These are phyloP conservation scores for Sipha maydis DNA, from an alignment of 2,888 invertebrate species.

Conservation along the genomic window DNA sequence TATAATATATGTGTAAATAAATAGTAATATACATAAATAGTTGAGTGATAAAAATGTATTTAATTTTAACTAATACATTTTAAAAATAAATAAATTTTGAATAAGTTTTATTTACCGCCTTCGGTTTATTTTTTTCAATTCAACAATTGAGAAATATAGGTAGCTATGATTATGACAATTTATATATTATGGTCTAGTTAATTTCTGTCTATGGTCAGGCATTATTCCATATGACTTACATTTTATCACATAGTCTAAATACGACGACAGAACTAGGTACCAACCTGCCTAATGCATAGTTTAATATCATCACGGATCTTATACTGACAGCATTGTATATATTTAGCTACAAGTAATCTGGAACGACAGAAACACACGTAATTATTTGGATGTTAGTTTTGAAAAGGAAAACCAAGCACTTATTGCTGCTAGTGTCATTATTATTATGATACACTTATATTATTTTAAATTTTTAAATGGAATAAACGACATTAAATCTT, in stretches of 20 bases:
- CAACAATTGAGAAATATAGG: too few species aligned
- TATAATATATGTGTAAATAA: too few species aligned
- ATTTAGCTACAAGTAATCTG: not conserved
- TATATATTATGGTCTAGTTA: constrained; percentile 52
- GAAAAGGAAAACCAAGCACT: constrained; percentile 5
- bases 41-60: too few species aligned
- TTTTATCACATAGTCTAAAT: constrained; percentile 49
- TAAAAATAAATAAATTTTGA: not conserved
- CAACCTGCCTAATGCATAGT: not conserved
- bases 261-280: constrained; percentile 10
- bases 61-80: not conserved
- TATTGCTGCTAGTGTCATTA: not conserved
- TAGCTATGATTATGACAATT: not conserved
- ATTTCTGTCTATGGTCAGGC: not conserved
- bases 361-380: not conserved
- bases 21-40: too few species aligned
- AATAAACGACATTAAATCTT: not conserved
- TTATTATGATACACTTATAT: not conserved
- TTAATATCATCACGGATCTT: not conserved
- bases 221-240: constrained; percentile 15
- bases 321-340: not conserved
- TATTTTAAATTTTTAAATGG: not conserved
- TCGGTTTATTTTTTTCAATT: too few species aligned
- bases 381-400: constrained; percentile 10
- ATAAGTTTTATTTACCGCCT: not conserved